A percentile compares a stretch with the other conserved stretches of the same genome.
Conservation (phyloP, 2,888 invertebrate genomes). For the Brachyptera putata region DNA sequence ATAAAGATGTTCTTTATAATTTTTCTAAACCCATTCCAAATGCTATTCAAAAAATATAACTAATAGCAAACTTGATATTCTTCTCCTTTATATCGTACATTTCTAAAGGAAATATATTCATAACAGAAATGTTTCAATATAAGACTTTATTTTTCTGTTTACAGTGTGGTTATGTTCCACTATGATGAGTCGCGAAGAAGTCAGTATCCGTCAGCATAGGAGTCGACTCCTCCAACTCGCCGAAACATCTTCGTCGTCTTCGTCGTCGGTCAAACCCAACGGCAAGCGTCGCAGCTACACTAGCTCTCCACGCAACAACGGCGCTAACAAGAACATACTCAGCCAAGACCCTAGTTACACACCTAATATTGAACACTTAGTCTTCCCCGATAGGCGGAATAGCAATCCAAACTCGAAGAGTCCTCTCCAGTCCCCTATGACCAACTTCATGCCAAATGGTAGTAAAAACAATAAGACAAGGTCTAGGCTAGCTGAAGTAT, state of each 20-base stretch:
- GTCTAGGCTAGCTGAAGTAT: conserved; percentile 51
- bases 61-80: no score
- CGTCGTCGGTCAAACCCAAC: conserved; percentile 42
- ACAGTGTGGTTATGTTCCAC: conserved; percentile 24
- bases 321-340: conserved; percentile 39
- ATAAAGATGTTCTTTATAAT: no score
- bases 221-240: conserved; percentile 51
- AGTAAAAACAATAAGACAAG: conserved; percentile 36
- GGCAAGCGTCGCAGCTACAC: conserved; percentile 45
- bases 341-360: conserved; percentile 51
- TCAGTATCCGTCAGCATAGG: conserved; percentile 48
- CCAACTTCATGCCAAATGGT: not conserved
- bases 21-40: no score
- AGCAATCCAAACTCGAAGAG: conserved; percentile 42
- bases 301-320: conserved; percentile 40
- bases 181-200: conserved; percentile 49
- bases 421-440: conserved; percentile 22
- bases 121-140: not conserved
- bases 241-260: conserved; percentile 38
- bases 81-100: not conserved
- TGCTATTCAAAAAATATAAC: no score
- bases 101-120: not conserved
- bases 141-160: not conserved
- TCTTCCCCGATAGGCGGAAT: conserved; percentile 51
- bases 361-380: conserved; percentile 55